phyloP scores from a whole-genome alignment of 2,797 vertebrate species.

The Oophaga sylvatica region DNA sequence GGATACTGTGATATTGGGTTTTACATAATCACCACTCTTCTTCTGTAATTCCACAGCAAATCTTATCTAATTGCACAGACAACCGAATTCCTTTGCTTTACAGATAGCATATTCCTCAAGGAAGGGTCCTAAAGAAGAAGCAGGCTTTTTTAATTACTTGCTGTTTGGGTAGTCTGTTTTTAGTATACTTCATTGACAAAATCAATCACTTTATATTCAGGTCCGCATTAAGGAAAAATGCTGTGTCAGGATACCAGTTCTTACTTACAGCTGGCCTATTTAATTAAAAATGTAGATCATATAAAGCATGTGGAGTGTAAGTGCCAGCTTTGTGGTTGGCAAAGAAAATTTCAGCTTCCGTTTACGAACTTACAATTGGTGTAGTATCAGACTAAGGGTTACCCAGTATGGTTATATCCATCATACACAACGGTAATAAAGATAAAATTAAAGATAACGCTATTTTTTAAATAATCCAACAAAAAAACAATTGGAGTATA shows the following conservation, averaged over 20 bases:
- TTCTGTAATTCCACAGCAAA: constrained; percentile 75
- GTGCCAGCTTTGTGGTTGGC: constrained; percentile 1
- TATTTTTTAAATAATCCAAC: neutral
- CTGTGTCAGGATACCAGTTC: constrained; percentile 47
- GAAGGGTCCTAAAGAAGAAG: constrained; percentile 35
- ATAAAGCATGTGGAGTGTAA: neutral
- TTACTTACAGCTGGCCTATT: constrained; percentile 1
- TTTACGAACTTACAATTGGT: constrained; percentile 9
- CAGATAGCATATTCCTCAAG: constrained; percentile 66
- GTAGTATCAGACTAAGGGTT: neutral
- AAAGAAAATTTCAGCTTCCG: neutral
- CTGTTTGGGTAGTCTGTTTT: neutral
- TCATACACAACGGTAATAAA: neutral
- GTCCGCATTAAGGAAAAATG: constrained; percentile 25
- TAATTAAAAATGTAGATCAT: constrained; percentile 38
- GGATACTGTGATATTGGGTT: constrained; percentile 78
- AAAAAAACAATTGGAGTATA: too few species aligned
- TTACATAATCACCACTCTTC: constrained; percentile 74
- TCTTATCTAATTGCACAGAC: constrained; percentile 66
- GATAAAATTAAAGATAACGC: neutral
- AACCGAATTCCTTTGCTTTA: constrained; percentile 65
- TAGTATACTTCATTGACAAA: constrained; percentile 19
- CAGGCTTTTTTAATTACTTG: neutral
- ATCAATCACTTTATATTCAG: constrained; percentile 14
- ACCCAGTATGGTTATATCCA: neutral